Base-by-base conservation (phyloP, 2,113 vertebrate species). In the Crotalus tigris region DNA sequence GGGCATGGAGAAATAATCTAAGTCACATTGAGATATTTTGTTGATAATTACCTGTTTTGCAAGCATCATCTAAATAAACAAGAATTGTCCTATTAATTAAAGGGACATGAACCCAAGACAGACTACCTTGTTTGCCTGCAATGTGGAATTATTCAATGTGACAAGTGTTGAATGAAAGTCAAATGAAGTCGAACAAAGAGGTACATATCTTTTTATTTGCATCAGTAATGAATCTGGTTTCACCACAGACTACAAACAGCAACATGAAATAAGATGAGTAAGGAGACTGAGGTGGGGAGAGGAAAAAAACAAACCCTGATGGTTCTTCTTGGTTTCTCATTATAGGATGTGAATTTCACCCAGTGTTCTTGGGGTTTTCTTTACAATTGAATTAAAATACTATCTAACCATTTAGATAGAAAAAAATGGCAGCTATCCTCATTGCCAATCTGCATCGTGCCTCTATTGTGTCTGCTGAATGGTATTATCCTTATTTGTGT, bases 61-160 rank as follows among this genome's bases (percentile, higher is more conserved):
- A 54, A 59, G 12, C 86, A 69, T 10, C 49, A 61, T 92, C 86
- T 86, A 54, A 90, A 93, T 51, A 90, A 90, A 90, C 75, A 93
- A 86, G 55, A 23, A 26, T 26, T 88, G 61, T 6, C 46, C 46
- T 61, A 49, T 61, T 90, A 51, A 93, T 17, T 39, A 89, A 33
- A 33, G 6, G 44, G 55, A 61, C 88, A 89, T 86, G 88, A 85
- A 21, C 7, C 75, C 19, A 90, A n/a, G 21, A 86, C 44, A 86
- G 88, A 7, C 55, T 33, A n/a, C 69, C 85, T 46, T 59, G 55
- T 93, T 93, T 90, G 21, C 75, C 75, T 13, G 88, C 88, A 86
- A 61, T 59, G 54, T 57, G 29, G 88, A 93, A 61, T 53, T 33
- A 90, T 57, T 53, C 29, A 15, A 90, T n/a, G 69, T 19, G 51